phyloP scores from a whole-genome alignment of 2,888 invertebrate species.

The Lasioglossum calceatum region DNA sequence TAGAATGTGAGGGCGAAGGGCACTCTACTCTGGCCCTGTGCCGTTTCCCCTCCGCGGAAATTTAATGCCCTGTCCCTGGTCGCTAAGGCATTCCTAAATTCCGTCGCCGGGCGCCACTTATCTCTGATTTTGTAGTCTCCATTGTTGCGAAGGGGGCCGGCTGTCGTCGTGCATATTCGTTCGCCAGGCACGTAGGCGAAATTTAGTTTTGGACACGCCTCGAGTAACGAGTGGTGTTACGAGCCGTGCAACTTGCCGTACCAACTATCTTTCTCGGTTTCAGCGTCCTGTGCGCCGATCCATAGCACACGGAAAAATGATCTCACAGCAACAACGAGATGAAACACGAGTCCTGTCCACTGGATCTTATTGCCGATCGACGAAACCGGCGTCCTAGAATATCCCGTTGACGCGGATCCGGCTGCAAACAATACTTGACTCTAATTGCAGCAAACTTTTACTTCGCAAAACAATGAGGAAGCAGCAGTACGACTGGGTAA shows the following conservation, averaged over 20 bases:
- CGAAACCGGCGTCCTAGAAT: neutral
- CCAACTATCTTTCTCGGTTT: conserved; percentile 39
- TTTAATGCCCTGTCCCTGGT: conserved; percentile 73
- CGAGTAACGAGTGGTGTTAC: conserved; percentile 58
- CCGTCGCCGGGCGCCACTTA: conserved; percentile 72
- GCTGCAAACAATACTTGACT: neutral
- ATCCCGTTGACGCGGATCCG: neutral
- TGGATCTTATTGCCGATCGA: neutral
- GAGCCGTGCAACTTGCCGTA: conserved; percentile 33
- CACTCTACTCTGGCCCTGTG: conserved; percentile 63
- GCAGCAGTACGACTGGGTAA: neutral
- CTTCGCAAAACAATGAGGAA: neutral
- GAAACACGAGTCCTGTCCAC: neutral
- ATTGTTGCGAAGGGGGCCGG: conserved; percentile 63
- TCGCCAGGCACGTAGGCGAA: conserved; percentile 70
- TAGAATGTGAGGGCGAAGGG: conserved; percentile 67
- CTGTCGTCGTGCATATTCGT: conserved; percentile 64
- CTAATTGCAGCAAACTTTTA: neutral
- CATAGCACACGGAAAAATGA: conserved; percentile 1
- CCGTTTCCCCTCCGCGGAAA: conserved; percentile 73
- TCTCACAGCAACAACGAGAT: neutral
- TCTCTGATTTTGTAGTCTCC: conserved; percentile 76
- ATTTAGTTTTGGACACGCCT: conserved; percentile 70
- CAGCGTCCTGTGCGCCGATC: neutral
- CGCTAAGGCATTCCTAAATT: conserved; percentile 70